Evolutionary conservation across 1,140 invertebrate species (phyloP), one percentile per base, ranked within the genome.

Genomic region (Lethrus apterus): DNA sequence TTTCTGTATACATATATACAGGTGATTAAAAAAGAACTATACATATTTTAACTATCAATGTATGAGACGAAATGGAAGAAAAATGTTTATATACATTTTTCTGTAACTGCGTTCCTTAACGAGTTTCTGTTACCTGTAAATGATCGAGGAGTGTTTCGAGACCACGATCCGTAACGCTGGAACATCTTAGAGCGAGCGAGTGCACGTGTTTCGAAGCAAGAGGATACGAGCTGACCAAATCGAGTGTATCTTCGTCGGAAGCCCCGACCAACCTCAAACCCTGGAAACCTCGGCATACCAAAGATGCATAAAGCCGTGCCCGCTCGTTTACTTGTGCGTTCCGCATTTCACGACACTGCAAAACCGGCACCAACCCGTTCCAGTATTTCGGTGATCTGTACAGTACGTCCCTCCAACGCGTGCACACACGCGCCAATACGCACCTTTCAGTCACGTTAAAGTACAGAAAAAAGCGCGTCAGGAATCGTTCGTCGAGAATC

Each of bases 81-180:
- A n/a, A n/a, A n/a, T n/a, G n/a, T n/a, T n/a, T n/a, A n/a, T n/a
- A n/a, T n/a, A n/a, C n/a, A n/a, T n/a, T n/a, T n/a, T n/a, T n/a
- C n/a, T n/a, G n/a, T n/a, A n/a, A n/a, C n/a, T n/a, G n/a, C n/a
- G n/a, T n/a, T n/a, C n/a, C n/a, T n/a, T n/a, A n/a, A n/a, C n/a
- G n/a, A n/a, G n/a, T n/a, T n/a, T n/a, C n/a, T n/a, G n/a, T n/a
- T 62, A 85, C 86, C 78, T 88, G 83, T 33, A 88, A 70, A 68
- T 90, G 86, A 70, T 92, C 88, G 43, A 93, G 69, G 10, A 94
- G 72, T 7, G 82, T 77, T 68, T 94, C 89, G 47, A 95, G 69
- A 2, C 89, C 90, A 56, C 84, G 75, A 71, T 95, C 91, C 2
- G 85, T 88, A 59, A 96, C 77, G 49, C 86, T 89, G 48, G 86